Evolutionary conservation across 92 coral and sea anemone genomes (phyloP).

Genomic region (Epizoanthus ramosus): DNA sequence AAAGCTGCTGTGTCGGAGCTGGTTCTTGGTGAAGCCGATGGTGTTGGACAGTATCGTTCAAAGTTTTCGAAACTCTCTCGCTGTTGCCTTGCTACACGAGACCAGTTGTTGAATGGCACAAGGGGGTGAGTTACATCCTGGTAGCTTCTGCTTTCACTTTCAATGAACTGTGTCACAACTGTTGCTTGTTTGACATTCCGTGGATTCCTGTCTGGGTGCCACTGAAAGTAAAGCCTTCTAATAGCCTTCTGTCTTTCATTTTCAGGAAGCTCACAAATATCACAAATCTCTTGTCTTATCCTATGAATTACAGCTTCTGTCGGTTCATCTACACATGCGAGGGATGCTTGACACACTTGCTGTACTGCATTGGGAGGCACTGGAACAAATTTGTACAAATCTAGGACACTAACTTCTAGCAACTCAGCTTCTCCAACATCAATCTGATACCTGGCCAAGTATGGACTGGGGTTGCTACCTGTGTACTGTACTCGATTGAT

Average conservation of each 20-base stretch:
- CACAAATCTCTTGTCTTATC: conserved; percentile 60
- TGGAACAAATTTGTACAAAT: conserved; percentile 46
- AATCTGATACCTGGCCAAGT: conserved; percentile 28
- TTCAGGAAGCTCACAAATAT: conserved; percentile 73
- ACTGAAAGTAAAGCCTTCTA: conserved; percentile 67
- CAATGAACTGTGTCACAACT: conserved; percentile 4
- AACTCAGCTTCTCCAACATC: conserved; percentile 30
- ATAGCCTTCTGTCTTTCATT: conserved; percentile 63
- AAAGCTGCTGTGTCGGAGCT: neutral
- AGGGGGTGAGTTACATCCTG: neutral
- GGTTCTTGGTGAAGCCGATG: neutral
- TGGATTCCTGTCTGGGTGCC: conserved; percentile 87
- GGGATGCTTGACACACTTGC: neutral
- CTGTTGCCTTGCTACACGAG: conserved; percentile 8
- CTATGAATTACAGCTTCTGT: conserved; percentile 53
- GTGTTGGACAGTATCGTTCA: neutral
- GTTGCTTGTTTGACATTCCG: neutral
- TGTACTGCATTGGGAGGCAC: neutral
- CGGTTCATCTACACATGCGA: neutral
- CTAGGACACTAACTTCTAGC: conserved; percentile 31
- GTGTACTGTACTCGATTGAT: neutral
- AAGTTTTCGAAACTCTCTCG: conserved; percentile 12
- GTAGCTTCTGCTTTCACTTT: neutral
- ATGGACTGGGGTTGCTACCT: neutral
- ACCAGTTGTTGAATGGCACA: neutral